Evolutionary conservation across 2,888 invertebrate genomes (phyloP).

Genomic region (Campoplex nolae): DNA sequence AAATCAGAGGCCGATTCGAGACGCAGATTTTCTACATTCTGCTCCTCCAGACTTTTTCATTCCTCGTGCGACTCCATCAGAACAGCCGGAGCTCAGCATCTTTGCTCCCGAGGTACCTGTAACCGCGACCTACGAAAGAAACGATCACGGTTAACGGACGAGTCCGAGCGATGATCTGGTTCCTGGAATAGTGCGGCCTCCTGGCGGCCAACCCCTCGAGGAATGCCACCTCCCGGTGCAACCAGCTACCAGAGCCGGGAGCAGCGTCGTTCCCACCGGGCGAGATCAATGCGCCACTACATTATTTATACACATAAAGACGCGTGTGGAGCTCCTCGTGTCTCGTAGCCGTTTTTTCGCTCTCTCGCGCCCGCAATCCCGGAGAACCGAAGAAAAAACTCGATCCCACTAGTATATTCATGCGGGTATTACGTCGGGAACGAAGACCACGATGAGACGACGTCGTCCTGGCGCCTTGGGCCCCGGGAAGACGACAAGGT

Average conservation of each 20-base stretch:
- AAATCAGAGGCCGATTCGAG: background rate
- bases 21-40: background rate
- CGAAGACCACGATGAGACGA: slow-evolving; percentile 43
- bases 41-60: background rate
- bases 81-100: slow-evolving; percentile 13
- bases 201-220: slow-evolving; percentile 76
- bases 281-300: slow-evolving; percentile 38
- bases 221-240: slow-evolving; percentile 76
- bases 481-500: slow-evolving; percentile 55
- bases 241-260: slow-evolving; percentile 57
- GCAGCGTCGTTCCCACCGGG: slow-evolving; percentile 45
- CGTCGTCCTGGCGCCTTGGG: slow-evolving; percentile 68
- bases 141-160: slow-evolving; percentile 76
- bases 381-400: slow-evolving; percentile 68
- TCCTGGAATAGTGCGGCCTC: slow-evolving; percentile 80
- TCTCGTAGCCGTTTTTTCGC: slow-evolving; percentile 59
- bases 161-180: slow-evolving; percentile 73
- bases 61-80: background rate
- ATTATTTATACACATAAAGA: slow-evolving; percentile 8
- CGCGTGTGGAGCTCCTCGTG: slow-evolving; percentile 29
- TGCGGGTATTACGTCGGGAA: slow-evolving; percentile 71
- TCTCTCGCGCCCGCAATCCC: slow-evolving; percentile 60
- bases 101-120: slow-evolving; percentile 25
- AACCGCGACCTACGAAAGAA: slow-evolving; percentile 72
- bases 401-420: slow-evolving; percentile 72